Evolutionary conservation across 1,140 invertebrate genomes (phyloP).

Genomic region (Spodoptera litura): DNA sequence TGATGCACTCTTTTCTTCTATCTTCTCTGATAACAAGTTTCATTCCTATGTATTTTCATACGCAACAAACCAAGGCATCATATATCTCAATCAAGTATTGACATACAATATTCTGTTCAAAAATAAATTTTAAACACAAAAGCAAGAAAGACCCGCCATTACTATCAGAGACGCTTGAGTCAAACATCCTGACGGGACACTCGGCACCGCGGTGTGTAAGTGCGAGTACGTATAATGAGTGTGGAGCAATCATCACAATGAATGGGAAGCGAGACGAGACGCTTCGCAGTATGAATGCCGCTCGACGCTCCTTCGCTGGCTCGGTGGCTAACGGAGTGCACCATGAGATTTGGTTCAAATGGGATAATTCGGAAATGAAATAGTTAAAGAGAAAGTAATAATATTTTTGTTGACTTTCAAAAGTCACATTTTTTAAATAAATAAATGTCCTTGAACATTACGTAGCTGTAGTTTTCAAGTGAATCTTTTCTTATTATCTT

Average conservation of each 20-base stretch:
- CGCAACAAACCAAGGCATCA: background rate
- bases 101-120: background rate
- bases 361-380: background rate
- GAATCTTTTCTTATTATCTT: no score
- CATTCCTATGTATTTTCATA: no score
- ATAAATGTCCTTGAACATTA: no score
- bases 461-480: no score
- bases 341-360: slow-evolving; percentile 2
- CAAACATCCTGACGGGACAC: slow-evolving; percentile 44
- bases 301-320: slow-evolving; percentile 63
- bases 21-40: background rate
- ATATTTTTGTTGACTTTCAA: no score
- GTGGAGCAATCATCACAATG: slow-evolving; percentile 82
- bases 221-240: slow-evolving; percentile 68
- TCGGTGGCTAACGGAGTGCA: slow-evolving; percentile 8
- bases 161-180: slow-evolving; percentile 32
- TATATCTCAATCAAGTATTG: background rate
- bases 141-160: slow-evolving; percentile 10
- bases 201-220: slow-evolving; percentile 51
- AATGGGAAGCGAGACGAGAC: slow-evolving; percentile 68
- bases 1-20: background rate
- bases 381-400: no score
- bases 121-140: background rate
- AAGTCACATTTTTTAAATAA: no score
- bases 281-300: slow-evolving; percentile 69